Evolutionary conservation across 2,113 vertebrate genomes (phyloP).

Genomic region (Cricetomys ansorgei): DNA sequence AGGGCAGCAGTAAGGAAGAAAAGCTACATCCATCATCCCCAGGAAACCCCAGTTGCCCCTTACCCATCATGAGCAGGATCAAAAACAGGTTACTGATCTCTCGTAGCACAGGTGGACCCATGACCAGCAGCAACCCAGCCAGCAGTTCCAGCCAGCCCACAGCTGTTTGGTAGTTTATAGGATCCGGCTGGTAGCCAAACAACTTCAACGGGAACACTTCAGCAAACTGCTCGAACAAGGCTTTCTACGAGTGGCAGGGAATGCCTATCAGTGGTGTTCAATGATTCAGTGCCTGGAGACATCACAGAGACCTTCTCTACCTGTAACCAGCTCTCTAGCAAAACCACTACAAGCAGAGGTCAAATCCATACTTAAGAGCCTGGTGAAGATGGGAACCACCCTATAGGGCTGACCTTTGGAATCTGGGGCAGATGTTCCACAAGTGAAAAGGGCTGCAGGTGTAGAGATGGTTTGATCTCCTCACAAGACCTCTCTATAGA

Average conservation of each 20-base stretch:
- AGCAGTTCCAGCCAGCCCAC: slow-evolving; percentile 88
- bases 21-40: not conserved
- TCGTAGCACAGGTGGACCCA: slow-evolving; percentile 86
- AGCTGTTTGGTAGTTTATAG: slow-evolving; percentile 79
- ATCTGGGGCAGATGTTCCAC: not conserved
- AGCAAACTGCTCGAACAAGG: slow-evolving; percentile 85
- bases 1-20: not conserved
- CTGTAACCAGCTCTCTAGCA: not conserved
- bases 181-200: slow-evolving; percentile 83
- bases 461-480: not conserved
- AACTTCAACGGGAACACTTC: slow-evolving; percentile 87
- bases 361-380: not conserved
- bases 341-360: not conserved
- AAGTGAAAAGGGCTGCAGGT: not conserved
- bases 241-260: slow-evolving; percentile 77
- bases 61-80: slow-evolving; percentile 89
- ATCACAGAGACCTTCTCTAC: not conserved
- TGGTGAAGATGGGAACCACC: not conserved
- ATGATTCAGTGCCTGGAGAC: not conserved
- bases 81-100: slow-evolving; percentile 89
- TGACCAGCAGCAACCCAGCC: slow-evolving; percentile 85
- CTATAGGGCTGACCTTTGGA: not conserved
- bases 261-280: not conserved
- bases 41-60: slow-evolving; percentile 55
- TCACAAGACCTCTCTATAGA: not conserved